A percentile compares a stretch with the other conserved stretches of the same genome.
These are phyloP conservation scores for Hippolais icterina DNA, from an alignment of 2,113 vertebrate genomes.

Conservation along the genomic window DNA sequence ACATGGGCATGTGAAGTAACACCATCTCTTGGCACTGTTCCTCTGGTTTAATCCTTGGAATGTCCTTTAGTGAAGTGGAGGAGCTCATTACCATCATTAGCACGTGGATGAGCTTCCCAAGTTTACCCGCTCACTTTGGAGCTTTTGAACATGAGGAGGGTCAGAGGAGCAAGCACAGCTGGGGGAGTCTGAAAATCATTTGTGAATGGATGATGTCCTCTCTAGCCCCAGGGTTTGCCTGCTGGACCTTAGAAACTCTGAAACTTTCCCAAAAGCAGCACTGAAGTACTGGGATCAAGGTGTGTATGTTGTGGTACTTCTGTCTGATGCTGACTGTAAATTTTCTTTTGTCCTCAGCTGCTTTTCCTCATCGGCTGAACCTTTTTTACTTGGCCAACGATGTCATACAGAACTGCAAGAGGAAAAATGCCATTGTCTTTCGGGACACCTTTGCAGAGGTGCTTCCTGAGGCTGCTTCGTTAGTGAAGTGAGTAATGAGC, in stretches of 20 bases:
- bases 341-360: constrained; percentile 74
- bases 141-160: background rate
- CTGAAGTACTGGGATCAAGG: background rate
- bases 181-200: background rate
- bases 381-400: constrained; percentile 98
- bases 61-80: background rate
- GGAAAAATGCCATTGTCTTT: constrained; percentile 93
- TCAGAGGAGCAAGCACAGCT: background rate
- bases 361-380: constrained; percentile 91
- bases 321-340: background rate
- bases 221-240: background rate
- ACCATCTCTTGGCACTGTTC: background rate
- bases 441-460: constrained; percentile 90
- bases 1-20: rapidly evolving
- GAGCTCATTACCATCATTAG: background rate
- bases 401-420: constrained; percentile 98
- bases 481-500: constrained; percentile 85
- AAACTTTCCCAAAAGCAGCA: rapidly evolving
- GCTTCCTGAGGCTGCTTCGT: constrained; percentile 87
- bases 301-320: rapidly evolving
- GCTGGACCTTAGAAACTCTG: rapidly evolving
- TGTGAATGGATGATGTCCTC: background rate
- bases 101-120: background rate
- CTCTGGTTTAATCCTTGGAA: background rate
- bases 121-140: background rate